Conservation (phyloP, 2,888 invertebrate species). For the Eurois occulta region DNA sequence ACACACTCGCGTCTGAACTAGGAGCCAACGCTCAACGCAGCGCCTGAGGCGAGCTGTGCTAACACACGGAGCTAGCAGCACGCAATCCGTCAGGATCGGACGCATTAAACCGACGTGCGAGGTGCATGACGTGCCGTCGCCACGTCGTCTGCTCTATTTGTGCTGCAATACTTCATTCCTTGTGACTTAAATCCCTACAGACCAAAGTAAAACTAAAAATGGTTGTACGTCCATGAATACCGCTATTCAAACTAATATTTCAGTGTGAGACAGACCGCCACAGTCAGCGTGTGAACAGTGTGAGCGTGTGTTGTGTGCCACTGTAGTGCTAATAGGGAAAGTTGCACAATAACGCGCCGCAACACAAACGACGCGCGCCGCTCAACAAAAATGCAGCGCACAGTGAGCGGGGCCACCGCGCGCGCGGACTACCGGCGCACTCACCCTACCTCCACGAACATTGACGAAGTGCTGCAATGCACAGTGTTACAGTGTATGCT, state of each 20-base stretch:
- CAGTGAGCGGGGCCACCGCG: slow-evolving; percentile 3
- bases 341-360: slow-evolving; percentile 50
- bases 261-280: slow-evolving; percentile 8
- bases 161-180: background rate
- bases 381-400: slow-evolving; percentile 45
- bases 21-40: background rate
- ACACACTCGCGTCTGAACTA: background rate
- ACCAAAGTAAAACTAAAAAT: background rate
- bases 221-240: background rate
- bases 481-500: no score
- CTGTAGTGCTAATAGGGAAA: slow-evolving; percentile 50
- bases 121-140: background rate
- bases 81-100: slow-evolving; percentile 3
- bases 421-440: background rate
- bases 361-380: slow-evolving; percentile 32
- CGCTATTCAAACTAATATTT: slow-evolving; percentile 23
- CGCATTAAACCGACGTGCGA: slow-evolving; percentile 10
- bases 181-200: background rate
- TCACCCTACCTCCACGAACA: background rate
- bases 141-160: background rate
- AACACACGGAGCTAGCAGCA: background rate
- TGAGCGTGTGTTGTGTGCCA: slow-evolving; percentile 13
- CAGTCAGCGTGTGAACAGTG: background rate
- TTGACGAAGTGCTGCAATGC: background rate
- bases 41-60: background rate